These are phyloP conservation scores for Lepus oiostolus DNA, from an alignment of 2,797 vertebrate genomes.

Conservation along the genomic window DNA sequence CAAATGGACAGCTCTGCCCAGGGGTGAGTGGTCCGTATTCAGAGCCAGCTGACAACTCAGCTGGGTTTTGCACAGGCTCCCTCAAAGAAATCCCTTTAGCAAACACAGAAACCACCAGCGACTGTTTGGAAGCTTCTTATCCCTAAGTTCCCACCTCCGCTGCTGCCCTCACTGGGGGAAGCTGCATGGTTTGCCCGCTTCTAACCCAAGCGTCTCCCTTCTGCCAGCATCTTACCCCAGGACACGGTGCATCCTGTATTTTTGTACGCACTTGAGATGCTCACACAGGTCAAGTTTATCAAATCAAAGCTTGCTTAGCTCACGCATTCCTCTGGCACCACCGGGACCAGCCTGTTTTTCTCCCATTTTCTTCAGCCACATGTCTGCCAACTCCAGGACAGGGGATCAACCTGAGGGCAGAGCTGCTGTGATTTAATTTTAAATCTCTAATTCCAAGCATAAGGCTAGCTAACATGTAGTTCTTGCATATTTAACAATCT, in stretches of 20 bases:
- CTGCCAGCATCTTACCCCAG: not conserved
- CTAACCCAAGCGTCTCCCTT: not conserved
- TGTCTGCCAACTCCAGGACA: slow-evolving; percentile 7
- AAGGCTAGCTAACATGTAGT: slow-evolving; percentile 12
- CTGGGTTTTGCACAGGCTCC: not conserved
- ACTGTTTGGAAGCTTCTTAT: not conserved
- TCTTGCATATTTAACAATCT: slow-evolving; percentile 50
- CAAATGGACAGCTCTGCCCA: not conserved
- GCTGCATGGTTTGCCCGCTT: not conserved
- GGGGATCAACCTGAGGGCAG: not conserved
- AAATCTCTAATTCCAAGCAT: not conserved
- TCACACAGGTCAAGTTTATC: not conserved
- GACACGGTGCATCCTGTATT: not conserved
- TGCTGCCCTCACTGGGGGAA: not conserved
- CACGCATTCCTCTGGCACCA: not conserved
- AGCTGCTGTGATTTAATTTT: slow-evolving; percentile 46
- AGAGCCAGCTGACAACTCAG: not conserved
- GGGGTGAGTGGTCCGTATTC: not conserved
- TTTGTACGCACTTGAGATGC: not conserved
- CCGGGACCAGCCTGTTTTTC: not conserved
- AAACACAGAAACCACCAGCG: slow-evolving; percentile 24
- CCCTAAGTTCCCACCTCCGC: not conserved
- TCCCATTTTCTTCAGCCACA: not conserved
- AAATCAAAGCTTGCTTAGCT: not conserved
- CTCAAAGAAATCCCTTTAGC: not conserved